phyloP scores from a whole-genome alignment of 2,113 vertebrate species.

The Mormyrus lacerda region DNA sequence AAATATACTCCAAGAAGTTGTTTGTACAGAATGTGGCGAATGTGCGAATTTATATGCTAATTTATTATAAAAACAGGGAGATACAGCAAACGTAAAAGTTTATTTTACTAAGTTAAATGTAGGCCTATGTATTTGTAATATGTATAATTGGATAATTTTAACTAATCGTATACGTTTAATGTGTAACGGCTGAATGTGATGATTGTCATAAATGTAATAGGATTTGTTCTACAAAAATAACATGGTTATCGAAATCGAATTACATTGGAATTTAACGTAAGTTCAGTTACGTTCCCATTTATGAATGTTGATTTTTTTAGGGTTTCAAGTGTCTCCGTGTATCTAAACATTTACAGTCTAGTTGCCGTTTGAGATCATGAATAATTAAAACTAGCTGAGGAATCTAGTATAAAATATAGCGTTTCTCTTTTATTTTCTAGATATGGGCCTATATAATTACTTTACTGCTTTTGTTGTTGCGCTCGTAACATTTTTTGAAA shows the following conservation, averaged over 20 bases:
- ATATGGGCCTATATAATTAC: background rate
- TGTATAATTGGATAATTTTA: background rate
- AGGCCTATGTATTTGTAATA: background rate
- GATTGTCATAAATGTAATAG: background rate
- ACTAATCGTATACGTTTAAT: background rate
- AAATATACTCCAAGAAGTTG: slow-evolving; percentile 26
- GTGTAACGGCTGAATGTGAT: background rate
- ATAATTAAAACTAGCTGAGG: background rate
- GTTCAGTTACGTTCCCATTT: background rate
- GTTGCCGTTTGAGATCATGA: background rate
- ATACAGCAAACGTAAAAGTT: slow-evolving; percentile 18
- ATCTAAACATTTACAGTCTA: background rate
- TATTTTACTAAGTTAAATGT: background rate
- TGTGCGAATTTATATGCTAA: background rate
- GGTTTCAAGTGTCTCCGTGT: background rate
- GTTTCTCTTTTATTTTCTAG: background rate
- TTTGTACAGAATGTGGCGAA: background rate
- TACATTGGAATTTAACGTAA: background rate
- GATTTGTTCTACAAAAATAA: background rate
- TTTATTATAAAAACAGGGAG: background rate
- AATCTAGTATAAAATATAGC: background rate
- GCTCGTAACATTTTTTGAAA: background rate
- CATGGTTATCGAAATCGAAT: background rate
- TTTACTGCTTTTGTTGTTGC: background rate
- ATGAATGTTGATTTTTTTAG: background rate